Evolutionary conservation across 2,888 invertebrate genomes (phyloP), one percentile per base, ranked within the genome.

Genomic region (Branchipolynoe longqiensis): DNA sequence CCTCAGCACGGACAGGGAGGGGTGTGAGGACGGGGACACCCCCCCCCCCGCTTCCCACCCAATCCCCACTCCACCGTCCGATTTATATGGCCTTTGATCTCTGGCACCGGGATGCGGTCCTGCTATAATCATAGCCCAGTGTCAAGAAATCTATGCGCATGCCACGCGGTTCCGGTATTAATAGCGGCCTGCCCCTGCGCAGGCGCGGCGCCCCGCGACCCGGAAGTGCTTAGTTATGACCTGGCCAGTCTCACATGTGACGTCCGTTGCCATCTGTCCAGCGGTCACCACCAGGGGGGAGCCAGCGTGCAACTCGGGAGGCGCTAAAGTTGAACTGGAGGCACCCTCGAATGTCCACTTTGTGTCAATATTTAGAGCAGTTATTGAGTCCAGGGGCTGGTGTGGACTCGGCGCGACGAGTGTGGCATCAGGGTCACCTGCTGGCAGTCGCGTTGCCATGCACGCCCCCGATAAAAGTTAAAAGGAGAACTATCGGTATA

Each of bases 141-240:
- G 78, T 78, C 78, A 78, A 48, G 78, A 78, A 78, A 78, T 78
- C 78, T 78, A 78, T 78, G 78, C 78, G 78, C 22, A 41, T 41
- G 48, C 78, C 78, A 78, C 25, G 25, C 18, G 41, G 0, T 22
- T 25, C 48, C 48, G 18, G n/a, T 78, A 78, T 78, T 78, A 78
- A 78, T 78, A 41, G 48, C 31, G 14, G n/a, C 28, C 48, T n/a
- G 31, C n/a, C 25, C 48, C 78, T 41, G 14, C 48, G 25, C 18
- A 48, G 78, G 41, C 78, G 28, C 25, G 12, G 1, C n/a, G 48
- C 78, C 78, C 78, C 48, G n/a, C 78, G 78, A 78, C 78, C 78
- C 78, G 48, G 78, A 48, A 78, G 78, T 78, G 78, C n/a, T 78
- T 78, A 78, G 78, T 78, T 78, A 48, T 78, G 78, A 78, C 78